These are phyloP conservation scores for Chaetodon auriga DNA, from an alignment of 2,113 vertebrate genomes.

Conservation along the genomic window DNA sequence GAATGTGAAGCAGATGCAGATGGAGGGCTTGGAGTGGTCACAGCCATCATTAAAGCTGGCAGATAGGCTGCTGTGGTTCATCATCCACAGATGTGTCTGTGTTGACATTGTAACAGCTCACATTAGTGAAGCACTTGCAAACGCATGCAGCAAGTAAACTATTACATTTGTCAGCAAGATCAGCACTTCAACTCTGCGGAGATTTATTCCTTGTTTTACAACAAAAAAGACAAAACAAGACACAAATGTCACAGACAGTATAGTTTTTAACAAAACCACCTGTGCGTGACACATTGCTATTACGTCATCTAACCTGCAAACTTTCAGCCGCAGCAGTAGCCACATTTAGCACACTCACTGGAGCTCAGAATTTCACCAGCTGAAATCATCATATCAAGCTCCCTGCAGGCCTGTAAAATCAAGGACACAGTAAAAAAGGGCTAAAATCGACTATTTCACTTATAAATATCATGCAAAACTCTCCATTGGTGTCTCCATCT, in stretches of 20 bases:
- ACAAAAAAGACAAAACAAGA: too few relatives aligned
- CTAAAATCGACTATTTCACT: not conserved
- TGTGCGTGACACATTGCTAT: not conserved
- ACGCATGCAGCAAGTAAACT: not conserved
- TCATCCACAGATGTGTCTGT: slow-evolving; percentile 23
- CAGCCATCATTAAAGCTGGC: slow-evolving; percentile 9
- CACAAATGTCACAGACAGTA: too few relatives aligned
- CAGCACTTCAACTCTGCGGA: too few relatives aligned
- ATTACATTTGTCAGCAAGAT: not conserved
- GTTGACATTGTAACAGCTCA: not conserved
- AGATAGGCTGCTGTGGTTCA: slow-evolving; percentile 23
- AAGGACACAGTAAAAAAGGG: too few relatives aligned
- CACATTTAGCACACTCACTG: not conserved
- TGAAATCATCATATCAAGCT: not conserved
- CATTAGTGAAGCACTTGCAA: not conserved
- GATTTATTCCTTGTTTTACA: too few relatives aligned
- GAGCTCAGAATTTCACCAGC: not conserved
- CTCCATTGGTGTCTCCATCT: too few relatives aligned
- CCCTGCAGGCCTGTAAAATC: too few relatives aligned
- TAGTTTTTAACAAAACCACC: too few relatives aligned
- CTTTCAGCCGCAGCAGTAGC: not conserved
- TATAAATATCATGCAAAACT: too few relatives aligned
- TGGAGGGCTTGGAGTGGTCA: slow-evolving; percentile 2
- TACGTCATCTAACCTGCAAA: not conserved
- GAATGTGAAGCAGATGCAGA: slow-evolving; percentile 46